phyloP scores from a whole-genome alignment of 2,797 vertebrate species.

The Carcharodon carcharias region DNA sequence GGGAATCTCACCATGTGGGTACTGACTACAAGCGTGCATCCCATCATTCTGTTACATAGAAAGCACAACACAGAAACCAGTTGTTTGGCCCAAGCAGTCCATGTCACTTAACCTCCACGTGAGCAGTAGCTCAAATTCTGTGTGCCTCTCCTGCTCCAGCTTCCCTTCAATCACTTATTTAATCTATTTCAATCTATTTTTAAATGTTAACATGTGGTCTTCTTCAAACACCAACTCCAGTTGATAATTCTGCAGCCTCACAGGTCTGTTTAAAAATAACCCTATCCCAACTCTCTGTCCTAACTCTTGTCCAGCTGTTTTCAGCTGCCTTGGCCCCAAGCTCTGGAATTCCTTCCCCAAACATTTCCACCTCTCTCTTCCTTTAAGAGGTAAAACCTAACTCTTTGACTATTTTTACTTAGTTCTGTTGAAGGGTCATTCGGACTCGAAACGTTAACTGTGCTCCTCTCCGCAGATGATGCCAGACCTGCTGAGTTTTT shows the following conservation, averaged over 20 bases:
- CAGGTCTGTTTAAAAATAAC: not conserved
- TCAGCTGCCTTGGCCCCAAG: not conserved
- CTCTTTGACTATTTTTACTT: not conserved
- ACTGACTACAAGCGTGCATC: not conserved
- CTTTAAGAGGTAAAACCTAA: not conserved
- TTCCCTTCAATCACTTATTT: not conserved
- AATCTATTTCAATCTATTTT: not conserved
- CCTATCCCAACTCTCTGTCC: not conserved
- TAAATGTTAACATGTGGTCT: not conserved
- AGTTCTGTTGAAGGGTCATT: too few relatives aligned
- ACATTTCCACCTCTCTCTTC: not conserved
- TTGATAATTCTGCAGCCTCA: not conserved
- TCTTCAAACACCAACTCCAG: not conserved
- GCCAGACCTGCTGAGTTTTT: too few relatives aligned
- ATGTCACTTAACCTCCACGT: not conserved
- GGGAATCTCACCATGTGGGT: not conserved
- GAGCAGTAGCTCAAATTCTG: not conserved
- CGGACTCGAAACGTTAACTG: too few relatives aligned
- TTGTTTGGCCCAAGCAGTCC: not conserved
- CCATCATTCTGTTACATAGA: not conserved
- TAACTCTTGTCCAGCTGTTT: not conserved
- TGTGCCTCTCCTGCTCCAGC: not conserved
- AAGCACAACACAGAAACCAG: not conserved
- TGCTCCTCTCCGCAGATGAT: too few relatives aligned
- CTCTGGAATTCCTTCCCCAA: not conserved